These are phyloP conservation scores for Bruchidius siliquastri DNA, from an alignment of 2,888 invertebrate genomes.

Conservation along the genomic window DNA sequence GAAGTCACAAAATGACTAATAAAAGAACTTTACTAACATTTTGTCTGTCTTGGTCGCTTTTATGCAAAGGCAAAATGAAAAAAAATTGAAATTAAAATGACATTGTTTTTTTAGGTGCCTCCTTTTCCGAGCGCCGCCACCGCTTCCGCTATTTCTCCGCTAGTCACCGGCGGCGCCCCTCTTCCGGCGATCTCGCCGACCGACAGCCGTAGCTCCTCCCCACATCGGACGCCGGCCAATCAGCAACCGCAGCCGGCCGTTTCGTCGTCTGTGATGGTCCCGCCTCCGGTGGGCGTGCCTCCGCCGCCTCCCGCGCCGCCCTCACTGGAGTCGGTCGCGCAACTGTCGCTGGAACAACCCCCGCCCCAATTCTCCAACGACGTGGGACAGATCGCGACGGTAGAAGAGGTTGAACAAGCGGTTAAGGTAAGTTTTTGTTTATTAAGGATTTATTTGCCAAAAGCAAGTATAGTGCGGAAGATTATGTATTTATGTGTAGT, in stretches of 20 bases:
- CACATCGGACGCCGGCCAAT: constrained; percentile 46
- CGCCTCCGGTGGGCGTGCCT: constrained; percentile 24
- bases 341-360: constrained; percentile 9
- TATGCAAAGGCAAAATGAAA: too few relatives aligned
- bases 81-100: too few relatives aligned
- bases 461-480: too few relatives aligned
- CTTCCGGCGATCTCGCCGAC: constrained; percentile 73
- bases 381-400: not conserved
- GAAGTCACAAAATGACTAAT: too few relatives aligned
- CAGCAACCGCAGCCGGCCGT: constrained; percentile 20
- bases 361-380: constrained; percentile 20
- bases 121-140: constrained; percentile 50
- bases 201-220: constrained; percentile 69
- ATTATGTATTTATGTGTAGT: too few relatives aligned
- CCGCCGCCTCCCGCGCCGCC: constrained; percentile 22
- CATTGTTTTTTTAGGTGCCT: constrained; percentile 45
- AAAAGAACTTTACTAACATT: too few relatives aligned
- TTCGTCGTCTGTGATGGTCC: constrained; percentile 27
- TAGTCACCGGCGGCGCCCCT: constrained; percentile 57
- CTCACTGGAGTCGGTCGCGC: constrained; percentile 6
- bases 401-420: not conserved
- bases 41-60: too few relatives aligned
- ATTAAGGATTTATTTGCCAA: too few relatives aligned
- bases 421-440: not conserved
- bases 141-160: constrained; percentile 53